Base-by-base conservation (phyloP, 2,888 invertebrate genomes). In the Cosmorhoe ocellata region DNA sequence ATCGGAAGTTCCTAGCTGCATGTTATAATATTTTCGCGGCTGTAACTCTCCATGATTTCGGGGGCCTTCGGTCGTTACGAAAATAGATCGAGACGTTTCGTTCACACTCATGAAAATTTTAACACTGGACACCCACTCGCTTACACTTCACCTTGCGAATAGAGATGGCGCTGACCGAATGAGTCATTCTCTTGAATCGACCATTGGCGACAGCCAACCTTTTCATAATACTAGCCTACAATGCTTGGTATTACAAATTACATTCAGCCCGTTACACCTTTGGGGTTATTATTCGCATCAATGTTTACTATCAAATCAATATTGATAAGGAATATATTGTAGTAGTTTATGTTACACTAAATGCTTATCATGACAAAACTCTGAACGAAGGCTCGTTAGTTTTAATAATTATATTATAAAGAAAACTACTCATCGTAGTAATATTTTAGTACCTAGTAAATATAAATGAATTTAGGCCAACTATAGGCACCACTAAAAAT, bases 51-150 rank as follows among this genome's bases (percentile, higher is more conserved):
- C 73, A 64, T 68, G 79, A 79, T 51, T 59, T 59, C 59, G 58
- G 58, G 44, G 87, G 86, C 88, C 89, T 88, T 88, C 88, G 74
- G 62, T 60, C 55, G 67, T 67, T 80, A 84, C 87, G 75, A 74
- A 88, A 90, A 90, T 90, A 90, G 87, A 76, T 51, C 73, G 78
- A 76, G 81, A 84, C 82, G 82, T 83, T 85, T 84, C 84, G 81
- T 85, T 84, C 85, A 84, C 80, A 83, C 84, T 81, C 76, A 76
- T 79, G 86, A 84, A 86, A 80, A 79, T 81, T 81, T 80, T 79
- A 81, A 84, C 81, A 79, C 78, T 76, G 76, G 77, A 81, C 86
- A 82, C 88, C 87, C 81, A 87, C 87, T 75, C 81, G 63, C 74
- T 81, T 83, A 84, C 80, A 81, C 84, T 85, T 89, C 87, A 87